These are phyloP conservation scores for Ataeniobius toweri DNA, from an alignment of 2,797 vertebrate genomes.

Conservation along the genomic window DNA sequence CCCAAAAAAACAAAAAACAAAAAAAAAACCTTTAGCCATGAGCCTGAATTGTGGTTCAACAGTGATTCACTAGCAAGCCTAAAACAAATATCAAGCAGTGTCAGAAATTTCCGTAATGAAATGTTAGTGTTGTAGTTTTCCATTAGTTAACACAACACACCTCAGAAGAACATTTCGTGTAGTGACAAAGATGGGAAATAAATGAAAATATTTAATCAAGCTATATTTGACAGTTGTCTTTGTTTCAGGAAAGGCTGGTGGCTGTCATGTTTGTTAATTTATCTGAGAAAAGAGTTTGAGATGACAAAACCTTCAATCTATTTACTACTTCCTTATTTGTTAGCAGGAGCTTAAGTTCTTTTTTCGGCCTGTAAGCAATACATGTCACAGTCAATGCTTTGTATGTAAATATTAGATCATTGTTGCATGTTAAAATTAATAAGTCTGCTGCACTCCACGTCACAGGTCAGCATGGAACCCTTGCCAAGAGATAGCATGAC, in stretches of 20 bases:
- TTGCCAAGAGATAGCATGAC: slow-evolving; percentile 61
- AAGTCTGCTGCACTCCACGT: slow-evolving; percentile 16
- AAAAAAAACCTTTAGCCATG: neutral
- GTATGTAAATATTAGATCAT: slow-evolving; percentile 14
- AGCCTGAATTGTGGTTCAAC: neutral
- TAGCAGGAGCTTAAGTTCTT: slow-evolving; percentile 11
- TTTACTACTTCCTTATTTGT: slow-evolving; percentile 24
- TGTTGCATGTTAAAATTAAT: slow-evolving; percentile 30
- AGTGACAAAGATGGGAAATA: neutral
- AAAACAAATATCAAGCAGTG: neutral
- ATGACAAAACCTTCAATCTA: no score
- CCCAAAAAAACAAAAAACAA: no score
- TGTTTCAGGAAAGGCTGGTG: neutral
- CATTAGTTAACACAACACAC: neutral
- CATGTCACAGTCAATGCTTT: slow-evolving; percentile 5
- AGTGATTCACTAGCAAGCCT: neutral
- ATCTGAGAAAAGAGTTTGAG: no score
- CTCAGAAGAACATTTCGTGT: neutral
- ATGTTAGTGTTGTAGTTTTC: neutral
- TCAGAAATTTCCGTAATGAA: neutral
- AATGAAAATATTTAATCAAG: neutral
- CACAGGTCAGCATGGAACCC: slow-evolving; percentile 54
- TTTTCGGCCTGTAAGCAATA: slow-evolving; percentile 11
- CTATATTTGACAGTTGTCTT: neutral
- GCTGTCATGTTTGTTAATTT: neutral